Base-by-base conservation (phyloP, 2,888 invertebrate species). In the Pristionchus mayeri region DNA sequence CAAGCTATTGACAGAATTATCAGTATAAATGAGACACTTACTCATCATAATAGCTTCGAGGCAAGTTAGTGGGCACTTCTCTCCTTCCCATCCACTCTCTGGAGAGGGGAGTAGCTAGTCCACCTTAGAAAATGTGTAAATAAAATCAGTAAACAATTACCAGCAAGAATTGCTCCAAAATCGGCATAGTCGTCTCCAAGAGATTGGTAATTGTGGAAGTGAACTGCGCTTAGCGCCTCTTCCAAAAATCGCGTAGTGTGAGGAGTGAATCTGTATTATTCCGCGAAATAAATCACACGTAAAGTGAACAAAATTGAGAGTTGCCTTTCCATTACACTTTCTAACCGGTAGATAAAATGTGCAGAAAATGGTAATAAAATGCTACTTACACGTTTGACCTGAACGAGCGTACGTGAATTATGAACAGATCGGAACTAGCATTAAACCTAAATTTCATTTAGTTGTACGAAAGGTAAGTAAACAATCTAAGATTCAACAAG, bases 181-280 rank as follows among this genome's bases (percentile, higher is more conserved):
- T 71, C 71, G 40, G 40, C 71, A 16, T 44, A 71, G 11, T 71
- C 71, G 18, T 71, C 44, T 7, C 71, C 71, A 13, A 71, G 37
- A 11, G 71, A 71, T 24, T 71, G 71, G 24, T 71, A 71, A 18
- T 71, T 71, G 71, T 40, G 40, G 7, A 71, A 71, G 37, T 44
- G 40, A 27, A 71, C 71, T 3, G 71, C 71, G 13, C 40, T 30
- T 18, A 71, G 2, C 7, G 71, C 71, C 0, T 71, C 40, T n/a
- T 71, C 71, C 16, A 71, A 40, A 71, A 44, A 71, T 18, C 71
- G 71, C n/a, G 71, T 71, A 2, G 71, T 71, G n/a, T 44, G 71
- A 40, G 71, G 40, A 3, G 16, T 6, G 40, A 71, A 71, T 24
- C 71, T 71, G n/a, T 2, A 44, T 40, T 30, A 18, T 63, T 37